These are phyloP conservation scores for Tribolium castaneum DNA, from an alignment of 1,140 invertebrate species.

Conservation along the genomic window DNA sequence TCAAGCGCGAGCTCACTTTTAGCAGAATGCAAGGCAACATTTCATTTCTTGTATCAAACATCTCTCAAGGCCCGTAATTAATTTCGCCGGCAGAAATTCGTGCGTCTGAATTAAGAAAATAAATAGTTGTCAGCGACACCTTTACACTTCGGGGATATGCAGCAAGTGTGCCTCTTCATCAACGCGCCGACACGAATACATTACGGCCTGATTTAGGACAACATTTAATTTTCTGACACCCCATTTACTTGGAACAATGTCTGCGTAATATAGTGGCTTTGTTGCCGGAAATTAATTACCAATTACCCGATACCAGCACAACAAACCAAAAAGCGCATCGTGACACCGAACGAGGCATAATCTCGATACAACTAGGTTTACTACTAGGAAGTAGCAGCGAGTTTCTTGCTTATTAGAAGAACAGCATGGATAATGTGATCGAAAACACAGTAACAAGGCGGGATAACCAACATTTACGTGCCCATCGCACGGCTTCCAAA, in stretches of 20 bases:
- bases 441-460: conserved; percentile 22
- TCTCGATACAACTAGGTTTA: not conserved
- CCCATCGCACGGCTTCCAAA: conserved; percentile 13
- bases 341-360: not conserved
- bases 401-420: conserved; percentile 29
- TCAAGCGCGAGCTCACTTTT: not conserved
- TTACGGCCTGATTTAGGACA: conserved; percentile 42
- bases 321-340: not conserved
- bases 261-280: conserved; percentile 43
- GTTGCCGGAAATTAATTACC: conserved; percentile 38
- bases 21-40: not conserved
- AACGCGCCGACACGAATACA: conserved; percentile 20
- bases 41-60: conserved; percentile 34
- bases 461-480: conserved; percentile 10
- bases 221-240: conserved; percentile 44
- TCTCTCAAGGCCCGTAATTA: conserved; percentile 19
- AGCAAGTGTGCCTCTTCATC: conserved; percentile 19
- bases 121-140: conserved; percentile 27
- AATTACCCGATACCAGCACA: conserved; percentile 1
- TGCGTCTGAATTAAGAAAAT: conserved; percentile 24
- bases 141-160: conserved; percentile 3
- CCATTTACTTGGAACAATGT: conserved; percentile 41
- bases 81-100: not conserved
- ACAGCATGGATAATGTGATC: conserved; percentile 26
- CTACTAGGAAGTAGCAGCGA: conserved; percentile 19